Evolutionary conservation across 2,888 invertebrate species (phyloP), one percentile per base, ranked within the genome.

Genomic region (Folsomia candida): DNA sequence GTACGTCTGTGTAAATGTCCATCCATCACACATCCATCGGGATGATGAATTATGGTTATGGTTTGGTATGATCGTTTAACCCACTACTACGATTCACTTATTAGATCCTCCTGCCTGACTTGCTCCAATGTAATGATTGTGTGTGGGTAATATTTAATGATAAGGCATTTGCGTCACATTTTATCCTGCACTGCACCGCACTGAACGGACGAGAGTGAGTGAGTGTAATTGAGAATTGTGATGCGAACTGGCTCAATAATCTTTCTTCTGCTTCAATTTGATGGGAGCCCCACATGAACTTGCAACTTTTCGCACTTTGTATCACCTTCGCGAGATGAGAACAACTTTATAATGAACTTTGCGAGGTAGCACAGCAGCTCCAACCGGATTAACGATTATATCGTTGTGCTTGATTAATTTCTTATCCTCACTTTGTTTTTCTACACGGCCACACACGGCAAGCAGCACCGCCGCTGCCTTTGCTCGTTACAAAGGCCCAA

Each of bases 151-250:
- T 37, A 37, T 14, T 37, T 37, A 37, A 26, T 62, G 62, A 62
- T 62, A 62, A 62, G 62, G 28, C 62, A 62, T 62, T 62, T 62
- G 29, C 62, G 62, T 62, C 62, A 62, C 22, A 28, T 59, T n/a
- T n/a, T n/a, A n/a, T n/a, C n/a, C n/a, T n/a, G n/a, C n/a, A n/a
- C n/a, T n/a, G n/a, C n/a, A n/a, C n/a, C n/a, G n/a, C n/a, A n/a
- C n/a, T n/a, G n/a, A n/a, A n/a, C n/a, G n/a, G n/a, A n/a, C 14
- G 37, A 14, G 37, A 37, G 14, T 37, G 37, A 37, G 14, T 37
- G 14, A 37, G 14, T 37, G 37, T 37, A 37, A 37, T 37, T 37
- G 37, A 37, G 37, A 37, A 37, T 37, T 37, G 37, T 37, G 37
- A 37, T 37, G 37, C 14, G 14, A 4, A 37, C 4, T 37, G 37